These are phyloP conservation scores for Pseudorasbora parva DNA, from an alignment of 2,113 vertebrate genomes.

Conservation along the genomic window DNA sequence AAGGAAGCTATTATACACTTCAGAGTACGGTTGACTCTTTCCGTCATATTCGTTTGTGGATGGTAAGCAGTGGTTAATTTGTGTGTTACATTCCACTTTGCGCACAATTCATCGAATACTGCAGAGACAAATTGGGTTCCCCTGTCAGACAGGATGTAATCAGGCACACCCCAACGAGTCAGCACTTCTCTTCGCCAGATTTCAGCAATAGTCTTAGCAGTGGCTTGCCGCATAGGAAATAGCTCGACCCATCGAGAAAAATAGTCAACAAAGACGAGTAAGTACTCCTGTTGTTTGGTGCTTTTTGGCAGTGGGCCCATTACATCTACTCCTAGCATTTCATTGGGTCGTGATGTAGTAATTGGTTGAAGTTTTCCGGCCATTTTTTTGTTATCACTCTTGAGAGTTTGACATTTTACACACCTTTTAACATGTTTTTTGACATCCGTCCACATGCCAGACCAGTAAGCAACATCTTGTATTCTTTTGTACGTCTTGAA, in stretches of 20 bases:
- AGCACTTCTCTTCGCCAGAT: not conserved
- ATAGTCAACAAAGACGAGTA: slow-evolving; percentile 39
- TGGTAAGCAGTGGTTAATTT: not conserved
- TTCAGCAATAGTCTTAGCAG: not conserved
- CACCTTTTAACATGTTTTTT: not conserved
- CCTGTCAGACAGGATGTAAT: not conserved
- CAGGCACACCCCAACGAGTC: not conserved
- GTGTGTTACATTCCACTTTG: not conserved
- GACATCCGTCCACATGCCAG: not conserved
- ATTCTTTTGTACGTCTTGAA: not conserved
- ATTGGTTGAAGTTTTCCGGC: too few relatives aligned
- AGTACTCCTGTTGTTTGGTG: not conserved
- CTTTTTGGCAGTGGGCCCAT: not conserved
- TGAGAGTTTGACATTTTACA: not conserved
- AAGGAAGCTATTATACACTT: not conserved
- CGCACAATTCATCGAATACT: not conserved
- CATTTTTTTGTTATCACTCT: too few relatives aligned
- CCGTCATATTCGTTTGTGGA: not conserved
- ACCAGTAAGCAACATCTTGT: not conserved
- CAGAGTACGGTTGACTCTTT: not conserved
- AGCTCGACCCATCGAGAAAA: slow-evolving; percentile 37
- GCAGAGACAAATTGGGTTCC: not conserved
- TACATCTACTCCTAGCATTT: too few relatives aligned
- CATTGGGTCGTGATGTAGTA: too few relatives aligned
- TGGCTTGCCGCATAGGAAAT: not conserved